phyloP scores from a whole-genome alignment of 2,797 vertebrate genomes.

The Melanogrammus aeglefinus region DNA sequence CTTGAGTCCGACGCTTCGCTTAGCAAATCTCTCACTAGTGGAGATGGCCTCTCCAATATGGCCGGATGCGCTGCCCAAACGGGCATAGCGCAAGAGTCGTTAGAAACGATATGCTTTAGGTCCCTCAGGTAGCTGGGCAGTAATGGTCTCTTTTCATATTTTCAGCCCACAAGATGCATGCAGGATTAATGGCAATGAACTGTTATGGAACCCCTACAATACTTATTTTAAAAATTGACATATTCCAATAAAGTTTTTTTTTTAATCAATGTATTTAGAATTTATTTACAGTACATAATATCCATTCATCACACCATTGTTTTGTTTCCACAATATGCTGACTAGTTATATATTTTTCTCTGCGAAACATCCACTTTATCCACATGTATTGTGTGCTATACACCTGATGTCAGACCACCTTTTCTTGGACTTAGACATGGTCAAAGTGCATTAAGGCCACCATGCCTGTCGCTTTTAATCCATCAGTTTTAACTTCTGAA shows the following conservation, averaged over 20 bases:
- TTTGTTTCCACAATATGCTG: neutral
- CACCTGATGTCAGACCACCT: neutral
- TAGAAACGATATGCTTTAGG: neutral
- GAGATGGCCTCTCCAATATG: slow-evolving; percentile 43
- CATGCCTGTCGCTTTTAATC: neutral
- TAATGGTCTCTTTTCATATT: neutral
- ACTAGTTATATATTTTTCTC: neutral
- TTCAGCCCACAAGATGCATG: too few species aligned
- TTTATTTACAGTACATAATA: neutral
- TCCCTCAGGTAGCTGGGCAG: neutral
- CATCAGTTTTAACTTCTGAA: neutral
- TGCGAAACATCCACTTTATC: neutral
- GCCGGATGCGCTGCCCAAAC: neutral
- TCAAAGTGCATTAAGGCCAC: neutral
- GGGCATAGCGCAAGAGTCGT: slow-evolving; percentile 3
- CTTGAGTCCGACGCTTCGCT: slow-evolving; percentile 59
- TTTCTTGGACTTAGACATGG: neutral
- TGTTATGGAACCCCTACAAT: neutral
- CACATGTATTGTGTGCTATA: neutral
- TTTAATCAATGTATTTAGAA: neutral
- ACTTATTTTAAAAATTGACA: slow-evolving; percentile 23
- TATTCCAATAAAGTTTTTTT: slow-evolving; percentile 41
- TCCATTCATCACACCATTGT: neutral
- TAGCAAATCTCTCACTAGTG: slow-evolving; percentile 23
- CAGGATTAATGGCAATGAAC: neutral